A percentile compares a stretch with the other conserved stretches of the same genome.
Evolutionary conservation across 2,888 invertebrate species (phyloP).

Genomic region (Dryadula phaetusa): DNA sequence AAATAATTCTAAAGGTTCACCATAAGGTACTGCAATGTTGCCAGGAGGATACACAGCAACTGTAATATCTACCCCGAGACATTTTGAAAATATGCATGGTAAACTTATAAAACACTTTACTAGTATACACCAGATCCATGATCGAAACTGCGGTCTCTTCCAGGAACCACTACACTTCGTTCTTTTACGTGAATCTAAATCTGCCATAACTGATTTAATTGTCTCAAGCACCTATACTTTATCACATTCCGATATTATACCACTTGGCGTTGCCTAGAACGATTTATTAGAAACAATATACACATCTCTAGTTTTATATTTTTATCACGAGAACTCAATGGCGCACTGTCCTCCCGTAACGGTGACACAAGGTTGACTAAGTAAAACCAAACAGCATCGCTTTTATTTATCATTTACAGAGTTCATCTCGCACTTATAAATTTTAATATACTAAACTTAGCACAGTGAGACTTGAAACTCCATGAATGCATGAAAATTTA

Average conservation of each 20-base stretch:
- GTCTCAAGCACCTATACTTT: slow-evolving; percentile 52
- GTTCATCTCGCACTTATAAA: slow-evolving; percentile 49
- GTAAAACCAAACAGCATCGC: slow-evolving; percentile 51
- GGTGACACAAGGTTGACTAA: slow-evolving; percentile 74
- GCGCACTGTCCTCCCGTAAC: slow-evolving; percentile 73
- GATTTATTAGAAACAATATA: slow-evolving; percentile 59
- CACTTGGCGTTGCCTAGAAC: slow-evolving; percentile 55
- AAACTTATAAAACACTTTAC: slow-evolving; percentile 67
- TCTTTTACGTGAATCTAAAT: slow-evolving; percentile 58
- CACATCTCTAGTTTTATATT: slow-evolving; percentile 67
- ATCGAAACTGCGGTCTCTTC: slow-evolving; percentile 62
- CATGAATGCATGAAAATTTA: slow-evolving; percentile 59
- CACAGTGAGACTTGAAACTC: slow-evolving; percentile 51
- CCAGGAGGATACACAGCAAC: slow-evolving; percentile 81
- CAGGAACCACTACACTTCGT: slow-evolving; percentile 64
- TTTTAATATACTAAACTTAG: slow-evolving; percentile 48
- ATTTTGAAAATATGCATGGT: slow-evolving; percentile 67
- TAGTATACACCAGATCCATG: slow-evolving; percentile 71
- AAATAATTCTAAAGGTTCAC: slow-evolving; percentile 85
- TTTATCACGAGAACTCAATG: slow-evolving; percentile 68
- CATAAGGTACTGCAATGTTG: slow-evolving; percentile 84
- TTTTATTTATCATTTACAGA: slow-evolving; percentile 59
- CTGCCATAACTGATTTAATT: slow-evolving; percentile 65
- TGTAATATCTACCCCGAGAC: slow-evolving; percentile 62
- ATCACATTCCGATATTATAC: slow-evolving; percentile 68